Base-by-base conservation (phyloP, 1,140 invertebrate species). In the Dreissena polymorpha region DNA sequence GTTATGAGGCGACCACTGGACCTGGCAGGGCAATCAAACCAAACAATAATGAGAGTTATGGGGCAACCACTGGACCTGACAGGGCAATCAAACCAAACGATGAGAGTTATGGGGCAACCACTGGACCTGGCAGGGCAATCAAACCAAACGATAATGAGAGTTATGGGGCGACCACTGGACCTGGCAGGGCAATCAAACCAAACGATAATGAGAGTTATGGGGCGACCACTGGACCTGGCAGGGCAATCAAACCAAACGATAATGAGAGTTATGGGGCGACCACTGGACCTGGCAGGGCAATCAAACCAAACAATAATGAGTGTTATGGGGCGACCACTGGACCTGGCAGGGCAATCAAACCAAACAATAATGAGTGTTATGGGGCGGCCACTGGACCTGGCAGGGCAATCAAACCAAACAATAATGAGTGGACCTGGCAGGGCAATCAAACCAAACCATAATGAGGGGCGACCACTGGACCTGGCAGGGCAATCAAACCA, bases 81-180 rank as follows among this genome's bases (percentile, higher is more conserved):
- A 84, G 50, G 39, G n/a, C 14, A 79, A 67, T 29, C 65, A 82
- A 74, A 39, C 16, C 21, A 83, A 63, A 86, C 10, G 57, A 76
- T 70, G 23, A 53, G 16, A 8, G 91, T 99, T 99, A 94, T 99
- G 99, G 6, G 99, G 99, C 10, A 98, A 99, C 99, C 99, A 99
- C 93, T 99, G 99, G 64, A 99, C 96, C 94, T 95, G 87, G 68
- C 87, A 84, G 50, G 39, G n/a, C 14, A 79, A 67, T 29, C 65
- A 82, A 74, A 39, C 16, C 21, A 83, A 63, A 86, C 10, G 57
- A 76, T 70, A n/a, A 53, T 21, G 39, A n/a, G n/a, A n/a, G 91
- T 99, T 99, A 94, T 99, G 99, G 6, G 99, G 99, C 10, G 98
- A 99, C 99, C 99, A 99, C 93, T 99, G 99, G 64, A 99, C 96